Percentiles rank a stretch among this genome's conserved stretches.
These are phyloP conservation scores for Amiota communis DNA, from an alignment of 2,888 invertebrate species.

Conservation along the genomic window DNA sequence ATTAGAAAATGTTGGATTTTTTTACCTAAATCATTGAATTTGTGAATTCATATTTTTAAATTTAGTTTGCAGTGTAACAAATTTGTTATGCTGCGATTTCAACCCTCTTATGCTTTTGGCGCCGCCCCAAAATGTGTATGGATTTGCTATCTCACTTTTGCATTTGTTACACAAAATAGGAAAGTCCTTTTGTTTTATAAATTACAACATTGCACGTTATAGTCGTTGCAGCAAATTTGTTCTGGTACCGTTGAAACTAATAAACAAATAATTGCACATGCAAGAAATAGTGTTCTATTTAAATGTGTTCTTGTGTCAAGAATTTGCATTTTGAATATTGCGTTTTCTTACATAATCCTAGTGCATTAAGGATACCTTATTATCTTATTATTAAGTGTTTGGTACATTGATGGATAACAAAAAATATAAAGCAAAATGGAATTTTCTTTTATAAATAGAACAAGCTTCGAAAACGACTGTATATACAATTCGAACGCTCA, in stretches of 20 bases:
- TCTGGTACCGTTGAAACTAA: conserved; percentile 54
- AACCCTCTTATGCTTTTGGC: conserved; percentile 53
- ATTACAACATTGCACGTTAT: conserved; percentile 50
- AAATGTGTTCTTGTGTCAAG: conserved; percentile 15
- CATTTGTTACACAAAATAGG: conserved; percentile 43
- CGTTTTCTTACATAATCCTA: too few relatives aligned
- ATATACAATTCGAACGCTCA: conserved; percentile 57
- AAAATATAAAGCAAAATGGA: conserved; percentile 58
- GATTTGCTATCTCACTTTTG: conserved; percentile 51
- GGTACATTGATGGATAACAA: background rate
- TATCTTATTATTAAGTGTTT: too few relatives aligned
- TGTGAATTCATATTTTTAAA: too few relatives aligned
- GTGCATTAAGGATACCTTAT: too few relatives aligned
- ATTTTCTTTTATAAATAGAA: conserved; percentile 69
- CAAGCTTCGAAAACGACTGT: conserved; percentile 67
- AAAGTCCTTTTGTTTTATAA: conserved; percentile 54
- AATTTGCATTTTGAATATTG: too few relatives aligned
- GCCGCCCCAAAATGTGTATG: conserved; percentile 53
- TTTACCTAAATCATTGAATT: too few relatives aligned
- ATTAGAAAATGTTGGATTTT: too few relatives aligned
- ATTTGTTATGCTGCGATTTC: conserved; percentile 38
- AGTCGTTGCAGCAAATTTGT: conserved; percentile 60
- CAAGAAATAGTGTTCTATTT: conserved; percentile 45
- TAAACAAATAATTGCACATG: conserved; percentile 48
- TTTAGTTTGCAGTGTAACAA: background rate